Evolutionary conservation across 2,888 invertebrate genomes (phyloP).

Genomic region (Melanostoma scalare): DNA sequence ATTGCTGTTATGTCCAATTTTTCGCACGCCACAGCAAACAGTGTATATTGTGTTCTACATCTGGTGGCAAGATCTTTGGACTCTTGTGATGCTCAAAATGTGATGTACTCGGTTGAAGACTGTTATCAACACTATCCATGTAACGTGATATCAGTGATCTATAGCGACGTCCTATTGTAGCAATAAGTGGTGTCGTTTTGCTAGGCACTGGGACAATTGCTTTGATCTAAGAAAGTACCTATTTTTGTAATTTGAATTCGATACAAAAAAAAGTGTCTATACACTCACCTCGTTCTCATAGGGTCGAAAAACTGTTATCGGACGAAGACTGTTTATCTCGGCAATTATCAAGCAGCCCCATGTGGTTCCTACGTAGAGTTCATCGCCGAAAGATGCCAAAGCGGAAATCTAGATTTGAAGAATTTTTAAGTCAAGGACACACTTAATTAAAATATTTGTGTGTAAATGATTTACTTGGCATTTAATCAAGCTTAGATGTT

Average conservation of each 20-base stretch:
- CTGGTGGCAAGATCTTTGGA: constrained; percentile 75
- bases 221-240: constrained; percentile 82
- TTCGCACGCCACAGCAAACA: constrained; percentile 80
- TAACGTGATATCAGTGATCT: constrained; percentile 88
- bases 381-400: constrained; percentile 86
- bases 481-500: constrained; percentile 89
- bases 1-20: constrained; percentile 79
- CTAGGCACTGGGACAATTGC: constrained; percentile 85
- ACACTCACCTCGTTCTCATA: constrained; percentile 90
- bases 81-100: constrained; percentile 76
- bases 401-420: constrained; percentile 78
- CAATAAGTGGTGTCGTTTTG: constrained; percentile 84
- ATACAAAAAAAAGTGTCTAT: neutral
- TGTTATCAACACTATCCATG: constrained; percentile 82
- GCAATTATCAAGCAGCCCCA: constrained; percentile 97
- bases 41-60: constrained; percentile 81
- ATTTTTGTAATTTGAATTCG: neutral
- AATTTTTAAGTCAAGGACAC: neutral
- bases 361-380: constrained; percentile 95
- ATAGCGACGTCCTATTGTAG: constrained; percentile 92
- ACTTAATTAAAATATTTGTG: neutral
- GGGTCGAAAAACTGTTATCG: constrained; percentile 95
- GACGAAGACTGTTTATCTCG: constrained; percentile 90
- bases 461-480: constrained; percentile 84
- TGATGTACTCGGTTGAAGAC: constrained; percentile 72